Evolutionary conservation across 2,113 vertebrate species (phyloP), one percentile per base, ranked within the genome.

Genomic region (Sebastes schlegelii): DNA sequence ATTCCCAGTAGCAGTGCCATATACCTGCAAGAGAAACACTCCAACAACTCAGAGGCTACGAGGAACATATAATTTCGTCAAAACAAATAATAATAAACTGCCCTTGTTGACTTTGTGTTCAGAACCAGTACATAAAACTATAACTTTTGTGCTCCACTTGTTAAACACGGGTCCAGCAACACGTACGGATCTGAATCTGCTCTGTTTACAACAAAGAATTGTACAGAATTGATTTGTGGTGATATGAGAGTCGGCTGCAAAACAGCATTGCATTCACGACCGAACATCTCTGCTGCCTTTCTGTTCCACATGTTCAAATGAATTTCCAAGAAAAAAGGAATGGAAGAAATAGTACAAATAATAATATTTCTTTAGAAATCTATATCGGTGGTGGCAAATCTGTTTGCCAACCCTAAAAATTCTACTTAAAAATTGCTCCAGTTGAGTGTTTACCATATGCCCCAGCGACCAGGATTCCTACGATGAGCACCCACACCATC

Each of bases 1-100:
- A 98, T 89, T 98, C 96, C 79, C 91, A 93, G 91, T 96, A 96
- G 85, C 96, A 97, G 94, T 98, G 96, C 93, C 95, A 98, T 70
- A 98, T 98, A 3, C 96, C 96, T 97, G 80, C 6, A 68, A 19
- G 21, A 75, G 14, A 84, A 21, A 74, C 26, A 46, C 14, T 4
- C 5, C 45, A 74, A 52, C 51, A 77, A 48, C 6, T 65, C 46
- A 65, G 48, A 74, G 57, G 34, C 23, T 3, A 51, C 40, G 1
- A 6, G 12, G 9, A 57, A 9, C 16, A 45, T 10, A 13, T 8
- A 17, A 12, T 14, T 14, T 57, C 26, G 1, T 7, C 43, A 19
- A 8, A 46, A 2, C 21, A 72, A 34, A 72, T 19, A 5, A 45
- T 46, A 34, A 72, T 19, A 5, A 45, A 55, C 49, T 10, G 45